Evolutionary conservation across 2,113 vertebrate genomes (phyloP), one percentile per base, ranked within the genome.

Genomic region (Neotoma lepida): DNA sequence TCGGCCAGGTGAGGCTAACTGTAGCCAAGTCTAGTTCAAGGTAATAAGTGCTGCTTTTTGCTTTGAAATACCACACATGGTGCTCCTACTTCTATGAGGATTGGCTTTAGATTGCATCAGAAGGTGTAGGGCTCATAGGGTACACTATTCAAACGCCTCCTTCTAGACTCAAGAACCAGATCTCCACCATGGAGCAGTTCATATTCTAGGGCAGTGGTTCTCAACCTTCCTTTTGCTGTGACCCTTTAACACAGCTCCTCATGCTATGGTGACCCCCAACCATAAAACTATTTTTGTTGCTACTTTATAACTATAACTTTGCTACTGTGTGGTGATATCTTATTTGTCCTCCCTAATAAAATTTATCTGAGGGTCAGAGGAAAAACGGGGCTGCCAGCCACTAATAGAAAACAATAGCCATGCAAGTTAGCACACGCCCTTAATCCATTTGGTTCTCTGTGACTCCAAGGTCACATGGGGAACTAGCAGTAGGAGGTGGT

Each of bases 11-110:
- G 71, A 77, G 26, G 28, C 0, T 1, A 1, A 24, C 4, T 13
- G 2, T 1, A 18, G 35, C 51, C 13, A 4, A 17, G 4, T 12
- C 0, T 15, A 1, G 4, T n/a, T 35, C 14, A 8, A 17, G 24
- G 22, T 6, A 9, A 64, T 33, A 74, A 63, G 14, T 3, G 20
- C 28, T 13, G 20, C 3, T 10, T 20, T 61, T 44, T 8, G 6
- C 7, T n/a, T 24, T 30, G 24, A 56, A 80, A 35, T 9, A 12
- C n/a, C 6, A 0, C 0, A 35, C 6, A 0, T 0, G 39, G 10
- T 41, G 4, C 7, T 39, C 1, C 0, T 2, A 10, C 39, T 3
- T 61, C 56, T 49, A 3, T 24, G 1, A 9, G 35, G 61, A 39
- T 5, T 24, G 3, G 28, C 8, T 14, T 13, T 26, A 4, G 2